These are phyloP conservation scores for Fundulus diaphanus DNA, from an alignment of 2,797 vertebrate genomes.

Conservation along the genomic window DNA sequence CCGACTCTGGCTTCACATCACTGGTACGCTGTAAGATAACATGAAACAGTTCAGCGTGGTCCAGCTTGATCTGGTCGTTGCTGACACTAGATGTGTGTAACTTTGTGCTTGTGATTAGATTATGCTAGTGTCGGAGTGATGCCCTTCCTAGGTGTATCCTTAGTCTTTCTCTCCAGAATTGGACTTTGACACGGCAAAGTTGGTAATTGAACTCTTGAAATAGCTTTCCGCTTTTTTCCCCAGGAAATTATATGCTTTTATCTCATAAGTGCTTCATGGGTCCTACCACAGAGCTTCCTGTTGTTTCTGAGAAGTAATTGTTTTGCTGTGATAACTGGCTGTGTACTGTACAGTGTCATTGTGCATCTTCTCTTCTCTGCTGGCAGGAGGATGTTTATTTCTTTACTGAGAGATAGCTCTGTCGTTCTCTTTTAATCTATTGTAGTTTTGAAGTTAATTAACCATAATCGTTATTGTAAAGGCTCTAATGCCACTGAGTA, in stretches of 20 bases:
- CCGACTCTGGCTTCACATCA: not conserved
- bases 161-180: not conserved
- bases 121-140: not conserved
- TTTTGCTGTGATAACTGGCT: not conserved
- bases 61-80: not conserved
- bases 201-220: not conserved
- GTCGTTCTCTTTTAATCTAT: not conserved
- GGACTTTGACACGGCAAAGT: not conserved
- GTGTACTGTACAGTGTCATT: not conserved
- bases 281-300: slow-evolving; percentile 1
- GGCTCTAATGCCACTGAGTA: not conserved
- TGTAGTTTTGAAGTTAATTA: not conserved
- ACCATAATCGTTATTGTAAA: not conserved
- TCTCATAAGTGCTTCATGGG: not conserved
- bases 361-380: not conserved
- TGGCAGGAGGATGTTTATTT: not conserved
- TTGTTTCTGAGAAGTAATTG: slow-evolving; percentile 7
- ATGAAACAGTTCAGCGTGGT: not conserved
- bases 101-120: not conserved
- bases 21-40: not conserved
- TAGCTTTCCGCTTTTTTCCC: not conserved
- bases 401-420: not conserved
- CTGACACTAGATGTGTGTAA: not conserved
- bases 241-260: not conserved
- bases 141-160: not conserved